Conservation (phyloP, 2,113 vertebrate genomes). For the Otocyon megalotis region DNA sequence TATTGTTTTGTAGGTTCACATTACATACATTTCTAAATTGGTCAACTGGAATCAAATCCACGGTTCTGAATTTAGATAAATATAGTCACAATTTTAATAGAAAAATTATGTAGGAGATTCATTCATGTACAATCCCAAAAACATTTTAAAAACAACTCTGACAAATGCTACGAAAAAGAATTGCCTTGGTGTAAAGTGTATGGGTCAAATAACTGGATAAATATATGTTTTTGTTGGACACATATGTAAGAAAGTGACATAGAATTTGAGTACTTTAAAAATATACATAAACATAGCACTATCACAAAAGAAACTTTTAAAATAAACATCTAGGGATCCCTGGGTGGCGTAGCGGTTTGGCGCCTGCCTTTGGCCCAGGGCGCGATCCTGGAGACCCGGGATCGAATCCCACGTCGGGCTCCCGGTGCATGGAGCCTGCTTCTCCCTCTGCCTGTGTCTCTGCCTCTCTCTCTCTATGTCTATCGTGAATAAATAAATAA, state of each 20-base stretch:
- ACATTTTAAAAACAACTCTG: neutral
- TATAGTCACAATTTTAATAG: neutral
- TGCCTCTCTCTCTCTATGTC: no score
- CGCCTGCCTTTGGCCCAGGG: no score
- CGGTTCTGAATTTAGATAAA: slow-evolving; percentile 83
- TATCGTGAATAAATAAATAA: no score
- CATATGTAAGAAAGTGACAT: slow-evolving; percentile 38
- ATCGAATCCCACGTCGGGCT: no score
- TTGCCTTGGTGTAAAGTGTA: slow-evolving; percentile 2
- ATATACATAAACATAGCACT: slow-evolving; percentile 17
- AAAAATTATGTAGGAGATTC: neutral
- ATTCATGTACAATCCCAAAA: neutral
- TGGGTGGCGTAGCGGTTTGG: no score
- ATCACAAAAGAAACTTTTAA: neutral
- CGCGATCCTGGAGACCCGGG: no score
- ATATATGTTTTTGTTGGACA: neutral
- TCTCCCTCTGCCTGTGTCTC: no score
- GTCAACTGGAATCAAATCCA: slow-evolving; percentile 89
- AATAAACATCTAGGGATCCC: slow-evolving; percentile 20
- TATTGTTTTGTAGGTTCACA: slow-evolving; percentile 92
- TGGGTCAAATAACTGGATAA: neutral
- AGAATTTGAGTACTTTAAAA: slow-evolving; percentile 20
- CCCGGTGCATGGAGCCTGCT: no score
- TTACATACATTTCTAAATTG: slow-evolving; percentile 88
- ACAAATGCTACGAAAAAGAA: slow-evolving; percentile 33